phyloP scores from a whole-genome alignment of 1,140 invertebrate species.

The Oedothorax gibbosus region DNA sequence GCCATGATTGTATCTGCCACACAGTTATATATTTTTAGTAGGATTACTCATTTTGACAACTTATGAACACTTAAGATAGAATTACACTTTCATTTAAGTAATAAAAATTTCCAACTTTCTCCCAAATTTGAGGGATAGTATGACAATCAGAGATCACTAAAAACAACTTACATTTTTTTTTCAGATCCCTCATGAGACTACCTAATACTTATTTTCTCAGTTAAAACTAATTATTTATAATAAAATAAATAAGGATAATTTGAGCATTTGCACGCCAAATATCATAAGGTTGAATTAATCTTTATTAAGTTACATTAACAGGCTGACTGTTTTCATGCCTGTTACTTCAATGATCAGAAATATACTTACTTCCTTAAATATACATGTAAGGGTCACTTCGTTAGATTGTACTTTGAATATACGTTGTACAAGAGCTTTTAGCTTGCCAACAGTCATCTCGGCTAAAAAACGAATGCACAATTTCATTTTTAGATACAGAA shows the following conservation, averaged over 20 bases:
- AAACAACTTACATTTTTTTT: too few relatives aligned
- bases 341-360: background rate
- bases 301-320: background rate
- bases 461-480: slow-evolving; percentile 71
- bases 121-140: too few relatives aligned
- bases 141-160: too few relatives aligned
- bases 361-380: slow-evolving; percentile 52
- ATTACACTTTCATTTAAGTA: too few relatives aligned
- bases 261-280: background rate
- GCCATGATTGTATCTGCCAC: too few relatives aligned
- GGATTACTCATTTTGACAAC: too few relatives aligned
- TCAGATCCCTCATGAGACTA: too few relatives aligned
- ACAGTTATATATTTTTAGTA: too few relatives aligned
- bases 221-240: background rate
- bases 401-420: slow-evolving; percentile 74
- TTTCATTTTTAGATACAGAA: too few relatives aligned
- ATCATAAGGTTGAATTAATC: background rate
- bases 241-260: background rate
- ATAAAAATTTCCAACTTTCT: too few relatives aligned
- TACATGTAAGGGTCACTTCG: slow-evolving; percentile 69
- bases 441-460: slow-evolving; percentile 85
- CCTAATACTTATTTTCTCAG: background rate
- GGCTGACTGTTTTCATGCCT: background rate
- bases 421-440: slow-evolving; percentile 79
- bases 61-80: too few relatives aligned